Base-by-base conservation (phyloP, 2,113 vertebrate species). In the Sylvilagus bachmani region DNA sequence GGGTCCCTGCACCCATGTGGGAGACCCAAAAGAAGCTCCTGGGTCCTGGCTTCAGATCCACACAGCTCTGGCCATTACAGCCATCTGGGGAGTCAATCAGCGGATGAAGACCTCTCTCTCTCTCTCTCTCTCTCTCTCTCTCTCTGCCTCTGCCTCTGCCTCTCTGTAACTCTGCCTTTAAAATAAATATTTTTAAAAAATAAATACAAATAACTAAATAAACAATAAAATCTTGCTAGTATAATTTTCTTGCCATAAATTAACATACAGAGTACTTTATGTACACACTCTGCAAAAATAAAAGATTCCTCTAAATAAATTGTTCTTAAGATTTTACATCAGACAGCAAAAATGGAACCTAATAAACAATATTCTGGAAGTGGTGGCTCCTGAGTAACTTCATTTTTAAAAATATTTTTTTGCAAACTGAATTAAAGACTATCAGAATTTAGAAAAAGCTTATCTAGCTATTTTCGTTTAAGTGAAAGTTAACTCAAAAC, bases 311-410 rank as follows among this genome's bases (percentile, higher is more conserved):
- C 6, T 87, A 95, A 91, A 66, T 82, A 94, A 22, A 14, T 86
- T 86, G 80, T 74, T 89, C 75, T 94, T 89, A 97, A 96, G 79
- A 96, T 95, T 97, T 96, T 93, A 81, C 92, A 82, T 70, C 49
- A 95, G 89, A 3, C 1, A 89, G 74, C 3, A 95, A 98, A 58
- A 97, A 96, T 93, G 66, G 36, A 97, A 96, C 71, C 95, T 94
- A 96, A 96, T 74, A 96, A 96, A 55, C 6, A 95, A 87, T 51
- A 89, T 94, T 83, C 86, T 97, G 64, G 83, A 98, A 97, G 78
- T 90, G 31, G 8, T 97, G 74, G n/a, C 88, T 71, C 62, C 93
- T 94, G 14, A 16, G 31, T 83, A 93, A 95, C 25, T 92, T 29
- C 61, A 95, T 96, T 62, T 73, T 86, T 61, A 95, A 87, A 80